These are phyloP conservation scores for Pangasius djambal DNA, from an alignment of 2,797 vertebrate species.

Conservation along the genomic window DNA sequence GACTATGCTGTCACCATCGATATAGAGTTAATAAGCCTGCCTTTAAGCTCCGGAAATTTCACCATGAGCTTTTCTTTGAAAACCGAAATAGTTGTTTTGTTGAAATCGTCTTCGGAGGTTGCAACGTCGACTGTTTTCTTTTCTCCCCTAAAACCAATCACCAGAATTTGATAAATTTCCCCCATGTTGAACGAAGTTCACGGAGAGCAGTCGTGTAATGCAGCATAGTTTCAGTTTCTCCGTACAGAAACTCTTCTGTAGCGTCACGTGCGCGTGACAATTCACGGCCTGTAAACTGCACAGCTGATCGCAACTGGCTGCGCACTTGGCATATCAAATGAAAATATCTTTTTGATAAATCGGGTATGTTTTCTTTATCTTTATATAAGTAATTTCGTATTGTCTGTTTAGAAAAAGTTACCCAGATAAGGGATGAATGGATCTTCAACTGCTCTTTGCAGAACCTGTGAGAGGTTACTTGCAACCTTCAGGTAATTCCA, in stretches of 20 bases:
- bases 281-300: background rate
- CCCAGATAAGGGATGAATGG: background rate
- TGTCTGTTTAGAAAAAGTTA: background rate
- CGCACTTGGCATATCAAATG: no score
- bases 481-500: background rate
- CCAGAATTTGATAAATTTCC: conserved; percentile 64
- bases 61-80: conserved; percentile 65
- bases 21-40: conserved; percentile 45
- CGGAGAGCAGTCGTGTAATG: background rate
- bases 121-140: conserved; percentile 63
- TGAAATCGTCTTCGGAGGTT: conserved; percentile 65
- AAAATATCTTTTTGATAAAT: background rate
- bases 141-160: conserved; percentile 65
- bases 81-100: conserved; percentile 58
- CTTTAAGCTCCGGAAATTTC: conserved; percentile 59
- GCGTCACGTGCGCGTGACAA: background rate
- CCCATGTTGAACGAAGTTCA: conserved; percentile 61
- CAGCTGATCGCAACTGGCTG: background rate
- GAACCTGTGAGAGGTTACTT: background rate
- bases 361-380: background rate
- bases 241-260: background rate
- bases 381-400: background rate
- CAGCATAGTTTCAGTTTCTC: conserved; percentile 44
- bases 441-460: background rate
- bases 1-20: no score